phyloP scores from a whole-genome alignment of 2,113 vertebrate genomes.

The Poeciliopsis retropinna region DNA sequence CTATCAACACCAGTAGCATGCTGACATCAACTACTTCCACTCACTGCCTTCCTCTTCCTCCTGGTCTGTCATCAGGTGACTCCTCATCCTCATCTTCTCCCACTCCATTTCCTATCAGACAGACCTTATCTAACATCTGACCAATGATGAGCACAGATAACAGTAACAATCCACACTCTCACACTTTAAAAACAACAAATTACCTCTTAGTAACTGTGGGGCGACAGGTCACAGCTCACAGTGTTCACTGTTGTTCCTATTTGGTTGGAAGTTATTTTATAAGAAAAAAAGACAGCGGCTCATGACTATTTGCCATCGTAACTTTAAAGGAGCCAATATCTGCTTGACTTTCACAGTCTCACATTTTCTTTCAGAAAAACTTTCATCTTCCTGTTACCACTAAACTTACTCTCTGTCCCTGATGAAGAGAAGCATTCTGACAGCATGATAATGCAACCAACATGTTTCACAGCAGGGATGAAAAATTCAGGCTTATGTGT shows the following conservation, averaged over 20 bases:
- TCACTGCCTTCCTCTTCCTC: conserved; percentile 63
- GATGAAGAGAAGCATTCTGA: too few relatives aligned
- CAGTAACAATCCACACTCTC: conserved; percentile 50
- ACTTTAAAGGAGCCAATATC: neutral
- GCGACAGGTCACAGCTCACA: neutral
- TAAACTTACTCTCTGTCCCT: too few relatives aligned
- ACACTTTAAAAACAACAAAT: conserved; percentile 65
- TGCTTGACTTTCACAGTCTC: neutral
- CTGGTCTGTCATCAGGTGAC: conserved; percentile 67
- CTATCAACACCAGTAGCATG: conserved; percentile 70
- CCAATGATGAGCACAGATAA: conserved; percentile 68
- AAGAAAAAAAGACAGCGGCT: neutral
- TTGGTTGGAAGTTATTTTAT: neutral
- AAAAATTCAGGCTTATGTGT: too few relatives aligned
- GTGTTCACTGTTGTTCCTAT: neutral
- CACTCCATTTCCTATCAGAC: conserved; percentile 61
- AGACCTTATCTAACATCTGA: conserved; percentile 73
- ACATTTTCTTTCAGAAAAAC: neutral
- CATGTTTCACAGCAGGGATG: too few relatives aligned
- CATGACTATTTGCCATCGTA: neutral
- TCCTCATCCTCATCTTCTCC: neutral
- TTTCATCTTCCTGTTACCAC: neutral
- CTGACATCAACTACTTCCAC: conserved; percentile 60
- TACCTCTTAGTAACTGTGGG: conserved; percentile 23
- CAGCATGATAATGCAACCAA: too few relatives aligned